Evolutionary conservation across 1,140 invertebrate species (phyloP).

Genomic region (silkworm (Bombyx mori)): DNA sequence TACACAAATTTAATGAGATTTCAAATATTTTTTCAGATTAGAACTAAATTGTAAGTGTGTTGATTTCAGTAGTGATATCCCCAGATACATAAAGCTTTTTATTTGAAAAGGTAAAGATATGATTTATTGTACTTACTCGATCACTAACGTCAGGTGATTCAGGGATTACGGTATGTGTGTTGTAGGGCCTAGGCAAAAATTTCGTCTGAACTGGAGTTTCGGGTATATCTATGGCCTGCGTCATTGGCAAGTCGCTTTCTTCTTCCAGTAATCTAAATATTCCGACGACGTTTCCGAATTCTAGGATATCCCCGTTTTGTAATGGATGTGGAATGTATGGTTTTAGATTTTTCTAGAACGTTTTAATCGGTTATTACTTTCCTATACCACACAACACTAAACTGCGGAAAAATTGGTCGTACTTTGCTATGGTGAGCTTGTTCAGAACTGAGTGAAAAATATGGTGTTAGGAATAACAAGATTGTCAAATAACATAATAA

Average conservation of each 20-base stretch:
- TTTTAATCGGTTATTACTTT: too few relatives aligned
- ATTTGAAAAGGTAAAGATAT: not conserved
- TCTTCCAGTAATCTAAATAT: slow-evolving; percentile 48
- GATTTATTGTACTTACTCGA: slow-evolving; percentile 25
- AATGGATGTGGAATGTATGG: slow-evolving; percentile 48
- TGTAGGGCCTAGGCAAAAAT: slow-evolving; percentile 28
- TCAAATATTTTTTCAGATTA: too few relatives aligned
- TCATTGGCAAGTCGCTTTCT: slow-evolving; percentile 48
- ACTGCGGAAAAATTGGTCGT: too few relatives aligned
- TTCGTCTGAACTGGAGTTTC: slow-evolving; percentile 35
- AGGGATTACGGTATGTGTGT: slow-evolving; percentile 32
- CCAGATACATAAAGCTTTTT: too few relatives aligned
- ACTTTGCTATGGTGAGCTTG: too few relatives aligned
- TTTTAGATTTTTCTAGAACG: slow-evolving; percentile 42
- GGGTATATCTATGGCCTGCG: slow-evolving; percentile 49
- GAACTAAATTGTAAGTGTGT: too few relatives aligned
- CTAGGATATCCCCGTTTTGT: slow-evolving; percentile 49
- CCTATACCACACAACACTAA: too few relatives aligned
- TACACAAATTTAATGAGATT: too few relatives aligned
- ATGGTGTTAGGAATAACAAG: too few relatives aligned
- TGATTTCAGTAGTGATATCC: too few relatives aligned
- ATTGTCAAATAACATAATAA: too few relatives aligned
- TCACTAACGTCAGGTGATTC: slow-evolving; percentile 60
- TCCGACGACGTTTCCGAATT: slow-evolving; percentile 53
- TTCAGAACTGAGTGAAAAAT: too few relatives aligned